Evolutionary conservation across 2,113 vertebrate species (phyloP).

Genomic region (Rafetus swinhoei): DNA sequence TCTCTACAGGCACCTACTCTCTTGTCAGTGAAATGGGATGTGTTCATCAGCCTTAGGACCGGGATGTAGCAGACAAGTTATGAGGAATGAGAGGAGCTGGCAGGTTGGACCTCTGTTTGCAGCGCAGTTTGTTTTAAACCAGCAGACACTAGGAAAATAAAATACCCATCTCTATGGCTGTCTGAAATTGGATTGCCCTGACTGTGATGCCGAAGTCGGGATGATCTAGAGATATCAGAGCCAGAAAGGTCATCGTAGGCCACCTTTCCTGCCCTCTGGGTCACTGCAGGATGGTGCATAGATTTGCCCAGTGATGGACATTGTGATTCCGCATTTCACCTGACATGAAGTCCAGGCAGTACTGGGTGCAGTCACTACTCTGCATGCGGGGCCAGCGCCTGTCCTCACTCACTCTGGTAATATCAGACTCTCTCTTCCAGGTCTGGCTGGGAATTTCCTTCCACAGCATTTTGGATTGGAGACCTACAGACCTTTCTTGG

Average conservation of each 20-base stretch:
- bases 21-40: not conserved
- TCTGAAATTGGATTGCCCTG: not conserved
- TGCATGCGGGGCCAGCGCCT: accelerated
- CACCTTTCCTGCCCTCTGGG: not conserved
- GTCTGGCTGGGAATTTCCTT: not conserved
- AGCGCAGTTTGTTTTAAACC: not conserved
- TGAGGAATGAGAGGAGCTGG: not conserved
- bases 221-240: not conserved
- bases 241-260: not conserved
- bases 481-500: not conserved
- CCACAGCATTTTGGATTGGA: not conserved
- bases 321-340: not conserved
- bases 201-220: not conserved
- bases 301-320: not conserved
- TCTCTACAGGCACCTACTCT: not conserved
- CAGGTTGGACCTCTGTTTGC: not conserved
- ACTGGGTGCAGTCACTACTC: not conserved
- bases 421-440: not conserved
- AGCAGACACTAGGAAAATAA: not conserved
- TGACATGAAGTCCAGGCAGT: not conserved
- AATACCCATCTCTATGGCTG: not conserved
- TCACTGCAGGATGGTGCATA: not conserved
- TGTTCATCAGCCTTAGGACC: not conserved
- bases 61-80: not conserved
- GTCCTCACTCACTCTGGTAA: not conserved